Conservation (phyloP, 92 coral and sea anemone genomes). For the Epizoanthus illoricatus region DNA sequence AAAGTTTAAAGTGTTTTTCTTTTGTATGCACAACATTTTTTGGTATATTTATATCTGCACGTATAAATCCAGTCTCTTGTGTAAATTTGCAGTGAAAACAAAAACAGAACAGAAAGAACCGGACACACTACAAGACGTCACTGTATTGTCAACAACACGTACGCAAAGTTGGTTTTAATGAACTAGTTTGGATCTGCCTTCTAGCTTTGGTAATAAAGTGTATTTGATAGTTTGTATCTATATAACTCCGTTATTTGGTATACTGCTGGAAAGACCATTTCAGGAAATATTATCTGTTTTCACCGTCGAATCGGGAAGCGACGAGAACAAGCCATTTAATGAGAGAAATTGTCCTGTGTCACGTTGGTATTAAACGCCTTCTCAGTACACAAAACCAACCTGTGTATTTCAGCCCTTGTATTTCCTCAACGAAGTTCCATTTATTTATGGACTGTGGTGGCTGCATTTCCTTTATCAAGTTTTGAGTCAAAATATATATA, state of each 20-base stretch:
- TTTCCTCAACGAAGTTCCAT: neutral
- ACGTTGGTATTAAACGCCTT: neutral
- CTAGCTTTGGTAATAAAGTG: neutral
- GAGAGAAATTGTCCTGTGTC: neutral
- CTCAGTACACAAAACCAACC: neutral
- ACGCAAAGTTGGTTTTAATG: too few relatives aligned
- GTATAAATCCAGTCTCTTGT: neutral
- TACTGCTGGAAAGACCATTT: too few relatives aligned
- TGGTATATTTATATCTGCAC: neutral
- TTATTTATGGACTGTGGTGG: neutral
- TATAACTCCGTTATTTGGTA: too few relatives aligned
- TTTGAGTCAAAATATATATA: neutral
- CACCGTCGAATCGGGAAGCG: neutral
- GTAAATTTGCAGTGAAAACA: neutral
- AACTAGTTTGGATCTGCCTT: neutral
- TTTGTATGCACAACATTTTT: neutral
- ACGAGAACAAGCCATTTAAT: neutral
- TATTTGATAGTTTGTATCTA: neutral
- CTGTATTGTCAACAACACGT: neutral
- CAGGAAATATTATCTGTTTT: too few relatives aligned
- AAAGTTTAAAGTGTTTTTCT: neutral
- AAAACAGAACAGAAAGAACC: neutral
- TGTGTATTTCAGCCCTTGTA: neutral
- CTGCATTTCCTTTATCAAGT: neutral
- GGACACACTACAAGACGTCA: neutral